Evolutionary conservation across 2,888 invertebrate species (phyloP).

Genomic region (Drosophila ezoana): DNA sequence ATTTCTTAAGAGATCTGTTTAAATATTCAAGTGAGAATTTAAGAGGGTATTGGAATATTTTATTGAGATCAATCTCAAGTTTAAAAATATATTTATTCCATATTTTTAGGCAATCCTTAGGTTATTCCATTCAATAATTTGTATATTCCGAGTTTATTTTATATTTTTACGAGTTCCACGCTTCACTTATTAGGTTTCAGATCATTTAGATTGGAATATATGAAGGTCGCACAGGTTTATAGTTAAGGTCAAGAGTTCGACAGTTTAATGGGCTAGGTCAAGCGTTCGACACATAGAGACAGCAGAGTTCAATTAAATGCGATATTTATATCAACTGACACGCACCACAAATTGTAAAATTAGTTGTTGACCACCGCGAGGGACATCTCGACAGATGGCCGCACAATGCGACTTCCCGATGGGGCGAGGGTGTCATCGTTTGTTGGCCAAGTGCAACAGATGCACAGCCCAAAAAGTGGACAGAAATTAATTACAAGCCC

Average conservation of each 20-base stretch:
- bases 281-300: slow-evolving; percentile 38
- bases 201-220: slow-evolving; percentile 44
- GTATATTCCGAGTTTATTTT: too few relatives aligned
- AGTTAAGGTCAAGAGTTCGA: slow-evolving; percentile 38
- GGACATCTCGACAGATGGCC: slow-evolving; percentile 25
- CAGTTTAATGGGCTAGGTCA: slow-evolving; percentile 30
- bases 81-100: too few relatives aligned
- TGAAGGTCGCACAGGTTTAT: slow-evolving; percentile 37
- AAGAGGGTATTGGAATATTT: too few relatives aligned
- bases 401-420: too few relatives aligned
- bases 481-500: slow-evolving; percentile 65
- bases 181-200: slow-evolving; percentile 19
- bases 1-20: too few relatives aligned
- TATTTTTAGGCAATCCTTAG: too few relatives aligned
- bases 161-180: slow-evolving; percentile 3
- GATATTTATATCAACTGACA: slow-evolving; percentile 70
- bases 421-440: neutral
- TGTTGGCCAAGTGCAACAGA: slow-evolving; percentile 5
- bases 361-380: slow-evolving; percentile 51
- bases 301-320: slow-evolving; percentile 76
- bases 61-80: too few relatives aligned
- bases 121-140: too few relatives aligned
- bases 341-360: slow-evolving; percentile 72
- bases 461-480: slow-evolving; percentile 12
- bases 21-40: too few relatives aligned